Conservation (phyloP, 92 coral and sea anemone species). For the Desmophyllum pertusum region DNA sequence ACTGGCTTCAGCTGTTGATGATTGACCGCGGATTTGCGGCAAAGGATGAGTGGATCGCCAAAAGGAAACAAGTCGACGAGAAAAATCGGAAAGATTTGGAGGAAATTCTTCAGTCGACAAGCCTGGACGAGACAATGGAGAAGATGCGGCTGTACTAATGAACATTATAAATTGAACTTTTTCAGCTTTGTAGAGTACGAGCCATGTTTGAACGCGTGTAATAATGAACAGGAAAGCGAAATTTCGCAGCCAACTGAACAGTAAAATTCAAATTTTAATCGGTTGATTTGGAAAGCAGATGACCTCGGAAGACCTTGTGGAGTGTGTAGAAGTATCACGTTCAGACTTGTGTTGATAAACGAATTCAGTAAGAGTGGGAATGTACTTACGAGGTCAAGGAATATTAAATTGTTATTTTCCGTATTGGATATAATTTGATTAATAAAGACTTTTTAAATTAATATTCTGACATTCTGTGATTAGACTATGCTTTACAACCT, state of each 20-base stretch:
- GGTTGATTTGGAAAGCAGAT: neutral
- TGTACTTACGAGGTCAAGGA: neutral
- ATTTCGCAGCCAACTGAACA: neutral
- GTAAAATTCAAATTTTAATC: neutral
- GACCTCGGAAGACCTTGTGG: slow-evolving; percentile 3
- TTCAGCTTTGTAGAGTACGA: neutral
- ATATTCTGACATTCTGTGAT: neutral
- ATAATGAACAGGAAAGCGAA: neutral
- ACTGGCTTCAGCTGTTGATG: slow-evolving; percentile 51
- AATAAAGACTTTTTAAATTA: neutral
- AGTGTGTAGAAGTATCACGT: neutral
- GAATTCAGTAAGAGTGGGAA: neutral
- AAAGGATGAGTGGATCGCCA: slow-evolving; percentile 54
- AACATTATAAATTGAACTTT: neutral
- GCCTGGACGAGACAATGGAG: slow-evolving; percentile 38
- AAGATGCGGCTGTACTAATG: slow-evolving; percentile 39
- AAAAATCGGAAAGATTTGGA: slow-evolving; percentile 42
- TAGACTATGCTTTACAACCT: too few species aligned
- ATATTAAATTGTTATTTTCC: neutral
- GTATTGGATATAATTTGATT: neutral
- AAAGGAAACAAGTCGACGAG: slow-evolving; percentile 48
- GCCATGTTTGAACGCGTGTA: neutral
- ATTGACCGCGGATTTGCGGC: slow-evolving; percentile 55
- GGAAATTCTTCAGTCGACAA: slow-evolving; percentile 38
- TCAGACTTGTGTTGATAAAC: slow-evolving; percentile 26